Evolutionary conservation across 2,888 invertebrate genomes (phyloP).

Genomic region (Nomada fabriciana): DNA sequence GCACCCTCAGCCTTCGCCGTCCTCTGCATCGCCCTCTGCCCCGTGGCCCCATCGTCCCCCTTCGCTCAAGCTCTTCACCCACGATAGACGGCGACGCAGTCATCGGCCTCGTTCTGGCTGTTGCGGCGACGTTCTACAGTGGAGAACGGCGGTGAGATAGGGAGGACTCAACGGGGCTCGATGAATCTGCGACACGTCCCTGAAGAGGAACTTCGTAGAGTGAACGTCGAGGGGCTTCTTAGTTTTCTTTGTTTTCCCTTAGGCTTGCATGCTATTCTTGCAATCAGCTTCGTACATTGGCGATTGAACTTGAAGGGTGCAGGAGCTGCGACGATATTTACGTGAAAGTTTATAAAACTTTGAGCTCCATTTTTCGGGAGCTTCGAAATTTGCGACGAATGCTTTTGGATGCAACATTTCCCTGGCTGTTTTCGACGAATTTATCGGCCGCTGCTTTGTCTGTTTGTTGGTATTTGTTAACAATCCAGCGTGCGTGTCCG

Average conservation of each 20-base stretch:
- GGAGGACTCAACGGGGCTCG: conserved; percentile 26
- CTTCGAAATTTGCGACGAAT: background rate
- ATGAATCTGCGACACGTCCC: conserved; percentile 57
- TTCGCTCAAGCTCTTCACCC: conserved; percentile 1
- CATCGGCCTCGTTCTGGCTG: conserved; percentile 57
- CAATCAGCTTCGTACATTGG: too few relatives aligned
- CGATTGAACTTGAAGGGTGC: too few relatives aligned
- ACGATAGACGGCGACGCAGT: conserved; percentile 21
- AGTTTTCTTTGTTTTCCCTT: background rate
- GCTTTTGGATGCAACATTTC: background rate
- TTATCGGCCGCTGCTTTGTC: conserved; percentile 33
- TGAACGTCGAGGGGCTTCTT: conserved; percentile 18
- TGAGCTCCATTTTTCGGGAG: background rate
- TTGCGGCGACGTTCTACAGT: conserved; percentile 44
- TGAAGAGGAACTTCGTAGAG: conserved; percentile 31
- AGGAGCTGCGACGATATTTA: too few relatives aligned
- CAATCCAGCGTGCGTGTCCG: conserved; percentile 51
- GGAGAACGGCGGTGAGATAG: conserved; percentile 6
- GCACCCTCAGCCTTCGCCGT: conserved; percentile 46
- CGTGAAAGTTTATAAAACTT: background rate
- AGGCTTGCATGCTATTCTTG: too few relatives aligned
- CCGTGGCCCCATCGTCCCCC: background rate
- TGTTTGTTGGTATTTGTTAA: conserved; percentile 55
- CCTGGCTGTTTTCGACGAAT: conserved; percentile 14
- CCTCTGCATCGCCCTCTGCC: conserved; percentile 30